phyloP scores from a whole-genome alignment of 2,113 vertebrate genomes.

The Lagopus muta region DNA sequence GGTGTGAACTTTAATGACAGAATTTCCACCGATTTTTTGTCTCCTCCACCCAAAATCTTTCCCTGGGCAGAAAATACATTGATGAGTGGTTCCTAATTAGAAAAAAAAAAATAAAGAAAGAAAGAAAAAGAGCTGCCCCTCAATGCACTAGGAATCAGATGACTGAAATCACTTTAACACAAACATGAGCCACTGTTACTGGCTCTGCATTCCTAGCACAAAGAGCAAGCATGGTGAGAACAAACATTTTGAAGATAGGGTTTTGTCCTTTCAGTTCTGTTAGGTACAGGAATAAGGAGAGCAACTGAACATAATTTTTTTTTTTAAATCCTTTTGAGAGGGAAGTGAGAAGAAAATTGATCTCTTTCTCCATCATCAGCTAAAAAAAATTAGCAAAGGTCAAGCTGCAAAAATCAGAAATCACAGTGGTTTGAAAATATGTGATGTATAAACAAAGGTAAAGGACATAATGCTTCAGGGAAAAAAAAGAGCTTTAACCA shows the following conservation, averaged over 20 bases:
- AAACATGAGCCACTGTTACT: background rate
- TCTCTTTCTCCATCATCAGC: background rate
- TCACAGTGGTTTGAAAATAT: background rate
- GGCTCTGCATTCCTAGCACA: background rate
- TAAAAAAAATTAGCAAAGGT: background rate
- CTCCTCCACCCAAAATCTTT: background rate
- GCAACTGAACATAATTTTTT: background rate
- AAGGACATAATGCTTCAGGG: background rate
- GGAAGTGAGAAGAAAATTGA: background rate
- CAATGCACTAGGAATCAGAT: background rate
- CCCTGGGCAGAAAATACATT: background rate
- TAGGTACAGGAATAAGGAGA: background rate
- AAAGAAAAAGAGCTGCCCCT: background rate
- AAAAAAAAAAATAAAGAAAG: background rate
- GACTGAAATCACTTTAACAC: background rate
- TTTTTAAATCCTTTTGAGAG: background rate
- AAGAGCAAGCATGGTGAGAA: rapidly evolving
- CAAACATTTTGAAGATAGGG: background rate
- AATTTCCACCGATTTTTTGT: background rate
- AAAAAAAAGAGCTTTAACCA: background rate
- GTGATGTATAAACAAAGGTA: background rate
- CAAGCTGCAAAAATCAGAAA: background rate
- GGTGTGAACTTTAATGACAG: background rate
- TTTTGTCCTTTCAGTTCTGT: background rate
- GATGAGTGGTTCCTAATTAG: background rate